Percentiles rank a stretch among this genome's conserved stretches.
Conservation (phyloP, 1,140 invertebrate genomes). For the Lepidurus couesii region DNA sequence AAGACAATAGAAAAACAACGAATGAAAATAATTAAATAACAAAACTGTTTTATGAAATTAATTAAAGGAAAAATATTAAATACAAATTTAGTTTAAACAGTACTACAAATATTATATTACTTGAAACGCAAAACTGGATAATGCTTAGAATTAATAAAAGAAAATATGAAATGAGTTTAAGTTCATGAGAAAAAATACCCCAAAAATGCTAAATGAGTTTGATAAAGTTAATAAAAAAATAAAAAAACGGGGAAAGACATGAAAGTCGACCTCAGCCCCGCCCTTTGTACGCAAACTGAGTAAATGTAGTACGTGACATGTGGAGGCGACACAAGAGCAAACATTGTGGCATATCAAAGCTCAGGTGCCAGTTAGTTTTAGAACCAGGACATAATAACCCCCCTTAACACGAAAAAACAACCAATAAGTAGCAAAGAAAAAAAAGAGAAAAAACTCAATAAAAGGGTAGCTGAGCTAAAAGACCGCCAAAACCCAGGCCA, state of each 20-base stretch:
- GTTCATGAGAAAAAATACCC: too few species aligned
- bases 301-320: background rate
- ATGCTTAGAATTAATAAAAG: too few species aligned
- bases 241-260: slow-evolving; percentile 35
- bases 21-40: too few species aligned
- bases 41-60: too few species aligned
- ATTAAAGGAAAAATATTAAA: too few species aligned
- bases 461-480: background rate
- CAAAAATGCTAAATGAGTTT: background rate
- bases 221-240: background rate
- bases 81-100: too few species aligned
- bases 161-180: too few species aligned
- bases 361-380: slow-evolving; percentile 5
- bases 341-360: slow-evolving; percentile 13
- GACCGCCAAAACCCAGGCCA: background rate
- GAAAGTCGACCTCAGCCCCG: background rate
- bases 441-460: background rate
- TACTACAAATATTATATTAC: too few species aligned
- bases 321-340: background rate
- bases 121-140: too few species aligned
- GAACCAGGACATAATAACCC: background rate
- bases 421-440: background rate
- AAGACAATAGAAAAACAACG: too few species aligned
- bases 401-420: background rate
- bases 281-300: background rate